phyloP scores from a whole-genome alignment of 1,140 invertebrate genomes.

The Apis florea region DNA sequence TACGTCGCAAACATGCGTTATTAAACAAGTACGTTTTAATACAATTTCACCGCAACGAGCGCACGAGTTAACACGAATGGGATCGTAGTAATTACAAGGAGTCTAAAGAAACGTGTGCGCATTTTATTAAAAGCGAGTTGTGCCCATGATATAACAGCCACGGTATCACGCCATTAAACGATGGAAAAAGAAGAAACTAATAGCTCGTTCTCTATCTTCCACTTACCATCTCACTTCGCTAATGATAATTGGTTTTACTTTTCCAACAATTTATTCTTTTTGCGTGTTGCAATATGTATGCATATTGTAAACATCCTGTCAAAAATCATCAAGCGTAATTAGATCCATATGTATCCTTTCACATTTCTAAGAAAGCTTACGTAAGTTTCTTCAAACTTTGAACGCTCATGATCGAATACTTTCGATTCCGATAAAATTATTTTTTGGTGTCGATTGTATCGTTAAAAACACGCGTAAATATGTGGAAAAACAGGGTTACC shows the following conservation, averaged over 20 bases:
- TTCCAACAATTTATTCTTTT: background rate
- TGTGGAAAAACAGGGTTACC: too few relatives aligned
- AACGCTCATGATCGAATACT: too few relatives aligned
- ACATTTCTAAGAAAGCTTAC: background rate
- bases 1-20: background rate
- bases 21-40: background rate
- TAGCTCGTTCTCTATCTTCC: background rate
- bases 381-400: background rate
- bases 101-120: background rate
- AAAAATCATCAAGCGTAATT: background rate
- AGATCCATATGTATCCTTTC: background rate
- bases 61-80: background rate
- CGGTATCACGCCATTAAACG: constrained; percentile 10
- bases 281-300: background rate
- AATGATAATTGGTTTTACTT: background rate
- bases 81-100: background rate
- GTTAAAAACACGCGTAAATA: too few relatives aligned
- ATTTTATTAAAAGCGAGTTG: background rate
- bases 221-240: background rate
- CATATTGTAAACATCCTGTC: background rate
- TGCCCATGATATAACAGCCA: constrained; percentile 14
- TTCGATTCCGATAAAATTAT: too few relatives aligned
- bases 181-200: background rate
- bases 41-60: background rate
- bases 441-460: too few relatives aligned